Evolutionary conservation across 1,140 invertebrate species (phyloP), one percentile per base, ranked within the genome.

Genomic region (Drosophila saltans): DNA sequence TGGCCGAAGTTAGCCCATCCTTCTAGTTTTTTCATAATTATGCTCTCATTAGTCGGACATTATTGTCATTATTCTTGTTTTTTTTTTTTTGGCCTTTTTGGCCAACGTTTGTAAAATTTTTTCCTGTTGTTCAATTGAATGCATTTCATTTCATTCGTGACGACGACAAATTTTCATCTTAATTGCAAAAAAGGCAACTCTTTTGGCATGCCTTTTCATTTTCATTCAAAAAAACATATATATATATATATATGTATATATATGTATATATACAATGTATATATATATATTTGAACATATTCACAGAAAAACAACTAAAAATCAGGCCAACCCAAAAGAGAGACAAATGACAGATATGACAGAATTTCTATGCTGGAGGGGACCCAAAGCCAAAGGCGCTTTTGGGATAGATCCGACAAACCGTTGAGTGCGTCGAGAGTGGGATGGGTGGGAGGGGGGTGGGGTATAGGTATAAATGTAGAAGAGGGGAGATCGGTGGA

Each of bases 61-160:
- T 41, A 48, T 48, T 5, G 45, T 52, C 45, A 21, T 21, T 21
- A 48, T 48, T 24, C 21, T 48, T 21, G 26, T 52, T 28, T 36
- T 36, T 63, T 68, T 28, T 30, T 9, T 40, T 58, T 24, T 52
- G 5, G n/a, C 16, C 16, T 16, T 16, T 16, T 16, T 16, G 16
- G 30, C 24, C 21, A 40, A 40, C 7, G 28, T 75, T 75, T 68
- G 60, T 66, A n/a, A 30, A 30, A 55, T 45, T 61, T 45, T 64
- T 28, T 40, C 4, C 28, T 69, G 69, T 66, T 69, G 75, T 83
- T 83, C 84, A 88, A 89, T 86, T 86, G 84, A 86, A 89, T 78
- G 82, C 82, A 76, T 86, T 85, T 78, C 82, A 86, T 72, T 86
- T 81, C 69, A 75, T 79, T 88, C 78, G 75, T 80, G 67, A 74